phyloP scores from a whole-genome alignment of 2,113 vertebrate species.

The Tetrax tetrax region DNA sequence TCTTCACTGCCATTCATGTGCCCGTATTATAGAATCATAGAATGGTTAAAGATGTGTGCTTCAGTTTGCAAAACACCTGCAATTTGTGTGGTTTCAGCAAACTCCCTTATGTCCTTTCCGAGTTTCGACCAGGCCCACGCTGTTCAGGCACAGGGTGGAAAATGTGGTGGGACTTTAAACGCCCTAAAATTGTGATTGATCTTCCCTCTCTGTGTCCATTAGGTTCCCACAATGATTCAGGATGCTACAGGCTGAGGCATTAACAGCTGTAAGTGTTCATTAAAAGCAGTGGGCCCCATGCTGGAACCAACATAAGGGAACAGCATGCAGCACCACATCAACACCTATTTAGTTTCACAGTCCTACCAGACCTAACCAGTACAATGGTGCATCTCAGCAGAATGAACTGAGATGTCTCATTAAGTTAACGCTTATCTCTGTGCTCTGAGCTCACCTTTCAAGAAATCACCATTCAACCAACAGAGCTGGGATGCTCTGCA shows the following conservation, averaged over 20 bases:
- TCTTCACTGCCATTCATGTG: not conserved
- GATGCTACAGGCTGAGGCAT: not conserved
- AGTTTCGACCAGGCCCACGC: not conserved
- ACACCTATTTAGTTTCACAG: conserved; percentile 10
- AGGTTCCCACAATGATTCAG: not conserved
- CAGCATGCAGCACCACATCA: not conserved
- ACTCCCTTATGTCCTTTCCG: not conserved
- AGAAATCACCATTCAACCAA: not conserved
- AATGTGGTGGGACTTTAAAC: not conserved
- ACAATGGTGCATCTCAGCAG: not conserved
- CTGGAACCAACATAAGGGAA: conserved; percentile 22
- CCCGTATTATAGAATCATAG: too few species aligned
- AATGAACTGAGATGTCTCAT: not conserved
- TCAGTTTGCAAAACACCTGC: not conserved
- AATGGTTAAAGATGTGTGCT: not conserved
- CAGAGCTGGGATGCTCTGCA: not conserved
- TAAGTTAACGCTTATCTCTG: not conserved
- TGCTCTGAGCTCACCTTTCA: conserved; percentile 5
- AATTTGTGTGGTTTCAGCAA: not conserved
- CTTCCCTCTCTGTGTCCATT: not conserved
- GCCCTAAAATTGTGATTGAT: not conserved
- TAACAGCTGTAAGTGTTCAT: conserved; percentile 5
- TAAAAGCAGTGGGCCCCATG: not conserved
- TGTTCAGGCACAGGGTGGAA: not conserved
- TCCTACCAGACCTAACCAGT: not conserved